These are phyloP conservation scores for Sebastes wilsoni DNA, from an alignment of 2,797 vertebrate genomes.

Conservation along the genomic window DNA sequence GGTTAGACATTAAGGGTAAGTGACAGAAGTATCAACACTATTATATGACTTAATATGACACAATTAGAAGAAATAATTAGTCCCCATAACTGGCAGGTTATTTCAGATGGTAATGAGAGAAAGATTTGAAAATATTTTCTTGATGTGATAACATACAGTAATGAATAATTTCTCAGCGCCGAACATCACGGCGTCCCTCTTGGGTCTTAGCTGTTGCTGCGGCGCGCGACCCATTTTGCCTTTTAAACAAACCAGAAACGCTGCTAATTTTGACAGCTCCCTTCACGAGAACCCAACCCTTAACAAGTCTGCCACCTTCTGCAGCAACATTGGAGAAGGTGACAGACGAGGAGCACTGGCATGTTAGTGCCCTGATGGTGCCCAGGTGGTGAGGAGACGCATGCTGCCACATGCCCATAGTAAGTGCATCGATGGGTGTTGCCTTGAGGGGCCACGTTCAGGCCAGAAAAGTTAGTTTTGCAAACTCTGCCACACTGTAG, in stretches of 20 bases:
- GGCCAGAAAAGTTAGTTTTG: slow-evolving; percentile 40
- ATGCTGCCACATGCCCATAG: slow-evolving; percentile 53
- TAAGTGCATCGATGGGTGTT: slow-evolving; percentile 20
- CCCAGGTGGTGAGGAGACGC: slow-evolving; percentile 67
- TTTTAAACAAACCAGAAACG: slow-evolving; percentile 64
- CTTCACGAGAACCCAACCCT: slow-evolving; percentile 62
- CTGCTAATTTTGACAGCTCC: slow-evolving; percentile 77
- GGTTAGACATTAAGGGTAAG: slow-evolving; percentile 59
- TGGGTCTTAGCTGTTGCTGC: slow-evolving; percentile 65
- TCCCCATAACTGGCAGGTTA: slow-evolving; percentile 43
- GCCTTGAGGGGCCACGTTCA: neutral
- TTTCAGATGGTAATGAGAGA: slow-evolving; percentile 56
- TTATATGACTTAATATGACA: slow-evolving; percentile 59
- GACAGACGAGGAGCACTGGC: slow-evolving; percentile 66
- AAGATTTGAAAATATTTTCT: slow-evolving; percentile 49
- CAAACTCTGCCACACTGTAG: neutral
- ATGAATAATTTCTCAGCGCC: slow-evolving; percentile 57
- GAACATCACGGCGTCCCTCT: slow-evolving; percentile 52
- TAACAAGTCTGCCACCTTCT: slow-evolving; percentile 71
- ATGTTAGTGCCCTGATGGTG: slow-evolving; percentile 64
- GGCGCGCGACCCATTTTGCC: slow-evolving; percentile 61
- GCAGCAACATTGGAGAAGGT: slow-evolving; percentile 63
- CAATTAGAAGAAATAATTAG: slow-evolving; percentile 68
- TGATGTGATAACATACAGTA: slow-evolving; percentile 52
- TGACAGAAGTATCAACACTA: slow-evolving; percentile 69